Evolutionary conservation across 1,140 invertebrate genomes (phyloP).

Genomic region (Forficula auricularia): DNA sequence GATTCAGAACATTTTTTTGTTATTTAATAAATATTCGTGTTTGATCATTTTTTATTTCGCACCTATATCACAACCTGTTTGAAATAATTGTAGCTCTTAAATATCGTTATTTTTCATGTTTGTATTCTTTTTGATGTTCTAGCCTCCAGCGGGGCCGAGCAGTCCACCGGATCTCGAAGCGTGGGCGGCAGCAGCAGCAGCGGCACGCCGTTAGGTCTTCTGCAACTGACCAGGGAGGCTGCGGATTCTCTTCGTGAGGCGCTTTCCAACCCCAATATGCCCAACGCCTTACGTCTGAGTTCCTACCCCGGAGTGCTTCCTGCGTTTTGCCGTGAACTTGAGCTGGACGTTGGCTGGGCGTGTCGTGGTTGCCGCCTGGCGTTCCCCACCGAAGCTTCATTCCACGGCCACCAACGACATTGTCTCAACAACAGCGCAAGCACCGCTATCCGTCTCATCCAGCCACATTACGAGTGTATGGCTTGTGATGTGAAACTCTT

Average conservation of each 20-base stretch:
- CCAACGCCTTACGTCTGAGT: slow-evolving; percentile 12
- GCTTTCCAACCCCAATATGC: neutral
- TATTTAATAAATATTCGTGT: too few species aligned
- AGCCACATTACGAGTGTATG: slow-evolving; percentile 50
- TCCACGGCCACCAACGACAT: slow-evolving; percentile 51
- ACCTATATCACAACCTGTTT: too few species aligned
- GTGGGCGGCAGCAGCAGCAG: slow-evolving; percentile 14
- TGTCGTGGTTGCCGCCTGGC: slow-evolving; percentile 73
- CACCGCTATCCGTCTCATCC: slow-evolving; percentile 47
- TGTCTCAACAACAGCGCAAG: slow-evolving; percentile 39
- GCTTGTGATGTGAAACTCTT: slow-evolving; percentile 45
- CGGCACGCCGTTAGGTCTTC: slow-evolving; percentile 28
- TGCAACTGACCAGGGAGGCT: slow-evolving; percentile 16
- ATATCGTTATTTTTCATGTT: too few species aligned
- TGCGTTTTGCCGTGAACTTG: slow-evolving; percentile 33
- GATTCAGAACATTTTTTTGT: too few species aligned
- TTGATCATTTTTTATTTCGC: too few species aligned
- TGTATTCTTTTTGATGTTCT: slow-evolving; percentile 3
- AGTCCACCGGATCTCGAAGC: slow-evolving; percentile 21
- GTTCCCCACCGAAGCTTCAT: slow-evolving; percentile 51
- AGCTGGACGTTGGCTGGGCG: slow-evolving; percentile 63
- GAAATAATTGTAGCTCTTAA: too few species aligned
- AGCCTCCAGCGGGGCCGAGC: slow-evolving; percentile 19
- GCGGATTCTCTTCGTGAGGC: neutral
- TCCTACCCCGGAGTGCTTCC: slow-evolving; percentile 15